These are phyloP conservation scores for Pachyramphus minor DNA, from an alignment of 2,113 vertebrate genomes.

Conservation along the genomic window DNA sequence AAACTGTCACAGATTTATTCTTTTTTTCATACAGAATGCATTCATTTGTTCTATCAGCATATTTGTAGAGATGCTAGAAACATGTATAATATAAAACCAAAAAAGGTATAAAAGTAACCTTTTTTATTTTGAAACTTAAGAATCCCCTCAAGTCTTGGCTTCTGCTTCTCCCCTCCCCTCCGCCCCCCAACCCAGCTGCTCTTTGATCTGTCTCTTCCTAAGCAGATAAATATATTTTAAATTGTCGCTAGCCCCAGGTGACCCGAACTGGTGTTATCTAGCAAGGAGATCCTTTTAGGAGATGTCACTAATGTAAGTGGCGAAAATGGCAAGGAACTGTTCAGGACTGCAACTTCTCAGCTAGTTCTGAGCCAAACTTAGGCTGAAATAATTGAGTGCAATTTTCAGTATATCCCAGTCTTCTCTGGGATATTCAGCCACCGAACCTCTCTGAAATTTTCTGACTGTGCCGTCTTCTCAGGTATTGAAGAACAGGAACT, in stretches of 20 bases:
- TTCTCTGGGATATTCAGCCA: neutral
- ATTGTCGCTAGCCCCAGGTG: conserved; percentile 21
- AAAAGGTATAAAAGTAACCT: neutral
- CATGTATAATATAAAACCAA: neutral
- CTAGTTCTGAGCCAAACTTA: neutral
- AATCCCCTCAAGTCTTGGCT: neutral
- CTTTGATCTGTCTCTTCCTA: conserved; percentile 27
- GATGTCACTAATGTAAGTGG: conserved; percentile 2
- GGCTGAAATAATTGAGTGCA: neutral
- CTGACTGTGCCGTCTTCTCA: neutral
- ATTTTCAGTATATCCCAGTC: neutral
- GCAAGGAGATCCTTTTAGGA: neutral
- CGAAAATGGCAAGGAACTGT: neutral
- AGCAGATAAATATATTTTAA: conserved; percentile 57
- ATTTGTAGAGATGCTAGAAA: conserved; percentile 19
- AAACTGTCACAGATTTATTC: neutral
- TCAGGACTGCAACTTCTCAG: neutral
- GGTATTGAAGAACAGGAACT: neutral
- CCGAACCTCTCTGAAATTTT: neutral
- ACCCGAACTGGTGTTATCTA: neutral
- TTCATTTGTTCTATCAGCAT: conserved; percentile 32
- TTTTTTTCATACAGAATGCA: neutral
- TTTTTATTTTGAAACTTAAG: conserved; percentile 27
- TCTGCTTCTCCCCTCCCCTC: neutral
- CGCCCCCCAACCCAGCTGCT: neutral